Evolutionary conservation across 2,113 vertebrate species (phyloP).

Genomic region (Sceloporus undulatus): DNA sequence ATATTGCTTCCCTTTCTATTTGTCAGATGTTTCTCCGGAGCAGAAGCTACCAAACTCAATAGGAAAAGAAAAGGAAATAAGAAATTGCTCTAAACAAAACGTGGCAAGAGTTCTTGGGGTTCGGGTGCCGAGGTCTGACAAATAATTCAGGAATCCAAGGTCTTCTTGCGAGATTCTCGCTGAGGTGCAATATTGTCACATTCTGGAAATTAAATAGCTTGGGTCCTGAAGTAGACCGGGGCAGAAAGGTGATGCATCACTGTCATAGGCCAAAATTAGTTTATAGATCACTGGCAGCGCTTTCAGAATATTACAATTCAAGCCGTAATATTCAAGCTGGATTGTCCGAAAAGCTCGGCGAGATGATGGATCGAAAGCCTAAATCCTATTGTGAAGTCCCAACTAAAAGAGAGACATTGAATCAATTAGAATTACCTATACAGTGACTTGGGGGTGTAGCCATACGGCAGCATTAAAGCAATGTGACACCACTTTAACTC

Average conservation of each 20-base stretch:
- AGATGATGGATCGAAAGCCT: too few species aligned
- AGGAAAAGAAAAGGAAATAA: background rate
- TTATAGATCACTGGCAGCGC: background rate
- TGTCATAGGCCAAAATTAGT: background rate
- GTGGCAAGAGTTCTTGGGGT: too few species aligned
- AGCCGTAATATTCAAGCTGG: slow-evolving; percentile 10
- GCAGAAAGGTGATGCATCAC: slow-evolving; percentile 5
- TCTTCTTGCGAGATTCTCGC: background rate
- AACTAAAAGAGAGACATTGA: too few species aligned
- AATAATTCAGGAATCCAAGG: background rate
- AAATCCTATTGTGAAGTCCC: too few species aligned
- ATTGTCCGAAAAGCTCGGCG: background rate
- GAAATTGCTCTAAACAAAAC: background rate
- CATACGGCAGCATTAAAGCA: too few species aligned
- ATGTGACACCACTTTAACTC: too few species aligned
- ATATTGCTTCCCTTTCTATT: too few species aligned
- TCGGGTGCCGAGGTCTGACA: background rate
- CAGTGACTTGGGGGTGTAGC: too few species aligned
- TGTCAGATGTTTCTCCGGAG: background rate
- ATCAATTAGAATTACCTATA: too few species aligned
- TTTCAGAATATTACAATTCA: background rate
- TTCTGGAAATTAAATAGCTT: slow-evolving; percentile 16
- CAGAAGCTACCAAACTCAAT: background rate
- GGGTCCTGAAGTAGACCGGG: background rate
- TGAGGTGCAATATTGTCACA: slow-evolving; percentile 9